phyloP scores from a whole-genome alignment of 2,797 vertebrate species.

The Neosalanx taihuensis region DNA sequence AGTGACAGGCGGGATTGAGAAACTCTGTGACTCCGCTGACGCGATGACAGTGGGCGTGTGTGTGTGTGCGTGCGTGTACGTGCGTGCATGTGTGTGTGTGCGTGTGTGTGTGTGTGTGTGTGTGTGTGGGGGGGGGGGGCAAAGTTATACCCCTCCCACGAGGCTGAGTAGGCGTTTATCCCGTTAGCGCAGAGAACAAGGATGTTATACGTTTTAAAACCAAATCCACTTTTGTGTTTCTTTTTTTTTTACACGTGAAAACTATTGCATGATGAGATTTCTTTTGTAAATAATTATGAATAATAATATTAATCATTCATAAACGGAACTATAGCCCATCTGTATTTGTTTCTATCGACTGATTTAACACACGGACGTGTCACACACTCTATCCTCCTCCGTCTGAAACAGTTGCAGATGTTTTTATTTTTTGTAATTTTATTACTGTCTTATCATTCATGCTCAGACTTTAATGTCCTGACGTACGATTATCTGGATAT shows the following conservation, averaged over 20 bases:
- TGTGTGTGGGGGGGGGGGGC: no score
- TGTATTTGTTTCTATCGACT: not conserved
- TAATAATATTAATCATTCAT: not conserved
- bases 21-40: constrained; percentile 1
- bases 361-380: not conserved
- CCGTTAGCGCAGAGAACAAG: no score
- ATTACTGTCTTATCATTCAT: not conserved
- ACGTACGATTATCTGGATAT: not conserved
- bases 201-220: no score
- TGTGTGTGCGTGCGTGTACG: not conserved
- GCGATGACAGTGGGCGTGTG: not conserved
- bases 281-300: no score
- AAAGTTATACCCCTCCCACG: no score
- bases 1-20: constrained; percentile 1
- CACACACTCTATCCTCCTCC: not conserved
- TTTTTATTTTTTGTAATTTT: not conserved
- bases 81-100: no score
- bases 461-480: not conserved
- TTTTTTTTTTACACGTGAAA: no score
- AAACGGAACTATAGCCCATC: not conserved
- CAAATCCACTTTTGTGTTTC: no score
- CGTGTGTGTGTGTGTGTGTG: no score
- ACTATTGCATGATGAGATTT: no score
- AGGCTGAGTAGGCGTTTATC: no score
- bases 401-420: not conserved